Percentiles rank a stretch among this genome's conserved stretches.
These are phyloP conservation scores for Phanerotoma sp. DNA, from an alignment of 2,888 invertebrate species.

Conservation along the genomic window DNA sequence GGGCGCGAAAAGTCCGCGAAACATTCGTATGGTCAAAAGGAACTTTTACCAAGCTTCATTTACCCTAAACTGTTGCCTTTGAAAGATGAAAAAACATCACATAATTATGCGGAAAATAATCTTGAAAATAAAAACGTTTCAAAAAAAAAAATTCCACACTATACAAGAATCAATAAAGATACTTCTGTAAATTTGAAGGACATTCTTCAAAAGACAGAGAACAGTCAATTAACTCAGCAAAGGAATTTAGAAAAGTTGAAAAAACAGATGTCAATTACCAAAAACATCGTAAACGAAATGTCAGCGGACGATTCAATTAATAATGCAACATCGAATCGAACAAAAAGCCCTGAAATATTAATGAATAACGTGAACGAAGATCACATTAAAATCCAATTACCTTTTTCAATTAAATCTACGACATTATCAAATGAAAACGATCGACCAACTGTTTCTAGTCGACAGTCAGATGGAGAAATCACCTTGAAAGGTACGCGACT, in stretches of 20 bases:
- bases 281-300: slow-evolving; percentile 48
- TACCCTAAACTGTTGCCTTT: slow-evolving; percentile 27
- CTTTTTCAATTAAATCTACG: no score
- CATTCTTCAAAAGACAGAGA: slow-evolving; percentile 47
- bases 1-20: no score
- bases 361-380: no score
- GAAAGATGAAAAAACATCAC: neutral
- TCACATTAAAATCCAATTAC: no score
- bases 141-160: slow-evolving; percentile 11
- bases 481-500: neutral
- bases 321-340: slow-evolving; percentile 18
- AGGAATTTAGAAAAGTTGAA: slow-evolving; percentile 52
- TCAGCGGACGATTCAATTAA: slow-evolving; percentile 31
- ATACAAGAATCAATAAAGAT: slow-evolving; percentile 34
- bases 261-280: slow-evolving; percentile 50
- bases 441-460: no score
- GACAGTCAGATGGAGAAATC: no score
- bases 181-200: slow-evolving; percentile 50
- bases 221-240: slow-evolving; percentile 42
- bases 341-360: slow-evolving; percentile 4
- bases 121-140: neutral
- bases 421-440: no score
- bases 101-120: neutral
- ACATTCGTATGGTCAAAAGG: no score
- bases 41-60: slow-evolving; percentile 36